These are phyloP conservation scores for Lepidocolaptes lacrymiger DNA, from an alignment of 2,797 vertebrate species.

Conservation along the genomic window DNA sequence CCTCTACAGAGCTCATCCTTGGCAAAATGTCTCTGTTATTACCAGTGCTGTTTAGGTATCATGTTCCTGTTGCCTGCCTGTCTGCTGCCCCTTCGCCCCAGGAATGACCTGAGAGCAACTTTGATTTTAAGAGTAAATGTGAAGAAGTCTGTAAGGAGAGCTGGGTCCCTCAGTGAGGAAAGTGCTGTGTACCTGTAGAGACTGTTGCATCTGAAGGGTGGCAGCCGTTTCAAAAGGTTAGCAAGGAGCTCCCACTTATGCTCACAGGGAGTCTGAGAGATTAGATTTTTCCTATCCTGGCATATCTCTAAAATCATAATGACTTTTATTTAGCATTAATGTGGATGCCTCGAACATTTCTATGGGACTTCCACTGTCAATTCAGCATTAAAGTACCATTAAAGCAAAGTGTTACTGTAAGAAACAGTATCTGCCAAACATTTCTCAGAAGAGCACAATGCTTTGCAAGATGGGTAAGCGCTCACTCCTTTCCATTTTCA, in stretches of 20 bases:
- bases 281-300: constrained; percentile 42
- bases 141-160: background rate
- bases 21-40: background rate
- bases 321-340: constrained; percentile 70
- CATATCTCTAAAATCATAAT: constrained; percentile 45
- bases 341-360: constrained; percentile 55
- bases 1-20: background rate
- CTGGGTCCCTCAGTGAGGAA: background rate
- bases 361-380: constrained; percentile 61
- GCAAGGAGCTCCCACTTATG: background rate
- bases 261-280: background rate
- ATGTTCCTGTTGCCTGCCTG: constrained; percentile 10
- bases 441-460: constrained; percentile 77
- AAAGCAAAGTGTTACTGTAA: constrained; percentile 81
- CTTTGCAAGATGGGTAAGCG: constrained; percentile 43
- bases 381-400: constrained; percentile 76
- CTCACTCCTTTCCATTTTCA: constrained; percentile 53
- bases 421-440: constrained; percentile 65
- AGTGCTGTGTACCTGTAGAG: background rate
- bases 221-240: background rate
- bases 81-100: background rate
- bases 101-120: background rate
- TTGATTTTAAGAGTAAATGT: background rate
- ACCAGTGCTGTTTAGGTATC: background rate
- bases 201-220: background rate